Evolutionary conservation across 2,113 vertebrate species (phyloP), one percentile per base, ranked within the genome.

Genomic region (Daubentonia madagascariensis): DNA sequence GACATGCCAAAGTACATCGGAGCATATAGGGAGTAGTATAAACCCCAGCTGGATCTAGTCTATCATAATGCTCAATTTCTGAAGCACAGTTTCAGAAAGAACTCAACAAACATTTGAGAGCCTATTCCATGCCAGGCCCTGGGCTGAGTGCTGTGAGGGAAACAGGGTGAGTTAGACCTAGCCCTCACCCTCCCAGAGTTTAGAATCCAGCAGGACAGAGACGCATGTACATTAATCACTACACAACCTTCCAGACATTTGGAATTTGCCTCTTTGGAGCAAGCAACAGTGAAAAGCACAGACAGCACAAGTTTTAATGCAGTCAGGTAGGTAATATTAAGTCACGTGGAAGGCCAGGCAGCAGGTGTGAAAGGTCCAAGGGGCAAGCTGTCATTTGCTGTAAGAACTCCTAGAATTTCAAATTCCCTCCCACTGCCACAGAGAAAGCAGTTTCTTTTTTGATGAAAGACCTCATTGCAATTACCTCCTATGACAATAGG

Each of bases 1-100:
- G 95, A 94, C 95, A 83, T 84, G 76, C 45, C 85, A 97, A 86
- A 86, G 96, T 96, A 93, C 52, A 80, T 72, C 54, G 80, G 57
- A 32, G 50, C 54, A 80, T 10, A 70, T 8, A 93, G 22, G 52
- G 20, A 93, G 68, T 37, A 91, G 65, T 45, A 52, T 52, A 84
- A 96, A 86, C 37, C 79, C 43, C 7, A 68, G 80, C 52, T 92
- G 65, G 85, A 63, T n/a, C 28, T 57, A 65, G 43, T 65, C 68
- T 18, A 84, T 80, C 81, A 43, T 5, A 75, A 20, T 14, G 28
- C 30, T 89, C 73, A 8, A 43, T 70, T 92, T 89, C 67, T 59
- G 89, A 68, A 85, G 67, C 79, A 75, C 1, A 3, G n/a, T 30
- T 93, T 83, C 80, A 67, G 65, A 92, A 92, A 91, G 32, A n/a